Percentiles rank a stretch among this genome's conserved stretches.
Conservation (phyloP, 2,797 vertebrate genomes). For the Orientallactaga sibirica region DNA sequence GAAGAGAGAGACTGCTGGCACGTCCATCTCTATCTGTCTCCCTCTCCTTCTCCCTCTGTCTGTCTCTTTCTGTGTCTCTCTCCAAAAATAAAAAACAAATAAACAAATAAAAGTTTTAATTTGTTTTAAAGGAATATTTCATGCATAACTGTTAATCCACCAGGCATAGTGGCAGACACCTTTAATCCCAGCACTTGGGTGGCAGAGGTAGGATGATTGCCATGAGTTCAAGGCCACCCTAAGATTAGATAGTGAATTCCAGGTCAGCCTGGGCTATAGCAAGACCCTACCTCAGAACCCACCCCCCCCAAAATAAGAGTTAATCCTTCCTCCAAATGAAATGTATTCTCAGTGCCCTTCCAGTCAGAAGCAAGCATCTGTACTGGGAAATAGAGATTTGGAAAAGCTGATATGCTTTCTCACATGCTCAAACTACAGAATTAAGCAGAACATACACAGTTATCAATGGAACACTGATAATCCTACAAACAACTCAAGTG, state of each 20-base stretch:
- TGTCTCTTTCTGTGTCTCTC: no score
- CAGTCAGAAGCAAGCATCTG: background rate
- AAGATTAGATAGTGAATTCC: no score
- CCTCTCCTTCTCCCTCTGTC: no score
- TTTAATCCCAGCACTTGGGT: no score
- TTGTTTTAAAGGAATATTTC: background rate
- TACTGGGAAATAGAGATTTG: background rate
- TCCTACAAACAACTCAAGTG: background rate
- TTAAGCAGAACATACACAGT: background rate
- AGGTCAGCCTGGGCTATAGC: no score
- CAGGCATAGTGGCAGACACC: no score
- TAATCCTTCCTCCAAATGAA: conserved; percentile 24
- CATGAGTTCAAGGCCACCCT: no score
- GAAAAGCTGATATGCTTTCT: background rate
- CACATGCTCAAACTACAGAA: background rate
- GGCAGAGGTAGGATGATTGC: no score
- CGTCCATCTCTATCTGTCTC: no score
- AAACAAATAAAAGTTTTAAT: background rate
- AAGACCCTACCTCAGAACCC: no score
- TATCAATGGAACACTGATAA: background rate
- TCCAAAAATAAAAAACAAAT: no score
- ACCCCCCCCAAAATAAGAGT: background rate
- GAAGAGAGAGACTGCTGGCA: no score
- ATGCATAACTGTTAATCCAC: background rate
- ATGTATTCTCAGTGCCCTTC: background rate